Evolutionary conservation across 2,797 vertebrate species (phyloP).

Genomic region (Australoheros facetus): DNA sequence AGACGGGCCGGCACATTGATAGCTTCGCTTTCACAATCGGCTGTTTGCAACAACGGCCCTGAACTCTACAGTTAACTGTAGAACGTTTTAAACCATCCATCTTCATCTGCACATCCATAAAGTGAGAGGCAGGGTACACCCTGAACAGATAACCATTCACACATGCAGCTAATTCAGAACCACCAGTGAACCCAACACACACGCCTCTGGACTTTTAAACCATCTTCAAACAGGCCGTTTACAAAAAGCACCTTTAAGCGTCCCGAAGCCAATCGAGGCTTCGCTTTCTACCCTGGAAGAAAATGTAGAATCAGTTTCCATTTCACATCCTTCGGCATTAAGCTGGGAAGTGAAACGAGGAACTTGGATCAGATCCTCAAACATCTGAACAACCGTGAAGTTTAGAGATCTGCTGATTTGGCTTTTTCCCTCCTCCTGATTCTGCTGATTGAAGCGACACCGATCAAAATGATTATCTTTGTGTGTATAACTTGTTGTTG

Average conservation of each 20-base stretch:
- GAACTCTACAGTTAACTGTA: no score
- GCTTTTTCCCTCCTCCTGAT: not conserved
- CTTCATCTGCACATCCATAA: no score
- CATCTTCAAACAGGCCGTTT: not conserved
- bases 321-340: not conserved
- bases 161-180: no score
- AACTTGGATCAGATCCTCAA: not conserved
- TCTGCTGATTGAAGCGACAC: not conserved
- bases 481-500: not conserved
- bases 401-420: not conserved
- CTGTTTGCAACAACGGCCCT: no score
- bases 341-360: not conserved
- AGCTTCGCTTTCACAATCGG: no score
- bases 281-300: not conserved
- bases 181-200: no score
- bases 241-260: conserved; percentile 2
- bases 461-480: not conserved
- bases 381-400: not conserved
- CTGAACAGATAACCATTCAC: no score
- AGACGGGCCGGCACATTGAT: no score
- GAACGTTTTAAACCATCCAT: no score
- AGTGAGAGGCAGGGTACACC: no score
- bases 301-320: not conserved
- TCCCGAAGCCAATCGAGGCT: not conserved
- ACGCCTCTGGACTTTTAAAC: no score